Evolutionary conservation across 2,113 vertebrate genomes (phyloP).

Genomic region (Anser brachyrhynchus): DNA sequence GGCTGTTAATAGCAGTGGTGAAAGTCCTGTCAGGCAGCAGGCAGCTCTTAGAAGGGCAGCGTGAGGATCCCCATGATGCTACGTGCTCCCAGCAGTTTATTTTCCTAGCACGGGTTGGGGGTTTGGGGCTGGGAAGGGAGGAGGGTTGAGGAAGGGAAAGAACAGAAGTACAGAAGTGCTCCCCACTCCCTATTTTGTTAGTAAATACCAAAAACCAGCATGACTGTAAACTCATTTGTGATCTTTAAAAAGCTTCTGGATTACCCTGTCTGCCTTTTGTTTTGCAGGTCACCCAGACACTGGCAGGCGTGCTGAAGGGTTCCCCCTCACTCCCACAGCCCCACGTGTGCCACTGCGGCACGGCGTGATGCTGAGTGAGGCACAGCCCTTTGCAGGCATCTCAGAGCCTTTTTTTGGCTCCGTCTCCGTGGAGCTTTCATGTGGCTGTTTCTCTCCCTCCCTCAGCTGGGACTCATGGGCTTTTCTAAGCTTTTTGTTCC

Average conservation of each 20-base stretch:
- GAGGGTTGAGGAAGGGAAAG: not conserved
- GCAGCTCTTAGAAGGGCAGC: not conserved
- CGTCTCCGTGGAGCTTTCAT: not conserved
- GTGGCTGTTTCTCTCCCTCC: not conserved
- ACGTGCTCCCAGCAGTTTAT: not conserved
- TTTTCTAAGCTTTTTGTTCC: not conserved
- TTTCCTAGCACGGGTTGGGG: not conserved
- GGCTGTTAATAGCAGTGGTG: not conserved
- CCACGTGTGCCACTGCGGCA: not conserved
- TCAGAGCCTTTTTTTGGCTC: not conserved
- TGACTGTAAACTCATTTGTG: not conserved
- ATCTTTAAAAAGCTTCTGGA: not conserved
- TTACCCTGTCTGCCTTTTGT: not conserved
- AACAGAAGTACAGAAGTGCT: not conserved
- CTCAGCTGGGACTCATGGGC: not conserved
- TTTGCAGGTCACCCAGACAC: not conserved
- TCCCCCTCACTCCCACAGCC: not conserved
- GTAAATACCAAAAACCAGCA: not conserved
- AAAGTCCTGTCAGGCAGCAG: not conserved
- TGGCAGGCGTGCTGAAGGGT: not conserved
- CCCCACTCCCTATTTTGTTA: not conserved
- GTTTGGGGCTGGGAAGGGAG: not conserved
- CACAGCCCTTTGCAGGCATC: not conserved
- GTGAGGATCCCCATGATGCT: not conserved
- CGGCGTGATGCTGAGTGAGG: not conserved